Evolutionary conservation across 2,888 invertebrate genomes (phyloP).

Genomic region (Bellardia bayeri): DNA sequence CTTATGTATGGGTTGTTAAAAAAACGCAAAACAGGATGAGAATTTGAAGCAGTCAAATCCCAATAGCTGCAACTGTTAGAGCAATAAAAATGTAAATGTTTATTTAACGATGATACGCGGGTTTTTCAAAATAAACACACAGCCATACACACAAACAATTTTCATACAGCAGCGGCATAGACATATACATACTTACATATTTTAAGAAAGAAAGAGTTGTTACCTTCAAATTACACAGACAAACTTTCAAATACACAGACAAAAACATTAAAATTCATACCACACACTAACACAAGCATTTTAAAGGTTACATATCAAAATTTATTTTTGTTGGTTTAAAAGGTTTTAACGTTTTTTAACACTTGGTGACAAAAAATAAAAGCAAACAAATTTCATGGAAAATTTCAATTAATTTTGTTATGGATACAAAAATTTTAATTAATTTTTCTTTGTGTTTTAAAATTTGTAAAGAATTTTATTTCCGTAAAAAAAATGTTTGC

Average conservation of each 20-base stretch:
- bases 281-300: background rate
- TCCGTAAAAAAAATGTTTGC: no score
- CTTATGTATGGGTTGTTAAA: background rate
- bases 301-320: background rate
- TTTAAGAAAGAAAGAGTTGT: conserved; percentile 1
- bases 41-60: conserved; percentile 41
- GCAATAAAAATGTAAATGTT: conserved; percentile 64
- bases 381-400: background rate
- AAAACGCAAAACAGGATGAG: background rate
- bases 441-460: no score
- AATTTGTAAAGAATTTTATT: no score
- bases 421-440: no score
- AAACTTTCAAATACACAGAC: background rate
- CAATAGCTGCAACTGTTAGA: conserved; percentile 44
- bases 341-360: background rate
- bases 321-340: no score
- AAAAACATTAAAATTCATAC: background rate
- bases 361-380: background rate
- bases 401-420: no score
- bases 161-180: background rate
- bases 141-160: background rate
- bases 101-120: conserved; percentile 59
- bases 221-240: conserved; percentile 3
- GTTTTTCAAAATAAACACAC: conserved; percentile 19
- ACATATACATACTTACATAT: background rate